Percentiles rank a stretch among this genome's conserved stretches.
Conservation (phyloP, 2,797 vertebrate genomes). For the Platalea minor region DNA sequence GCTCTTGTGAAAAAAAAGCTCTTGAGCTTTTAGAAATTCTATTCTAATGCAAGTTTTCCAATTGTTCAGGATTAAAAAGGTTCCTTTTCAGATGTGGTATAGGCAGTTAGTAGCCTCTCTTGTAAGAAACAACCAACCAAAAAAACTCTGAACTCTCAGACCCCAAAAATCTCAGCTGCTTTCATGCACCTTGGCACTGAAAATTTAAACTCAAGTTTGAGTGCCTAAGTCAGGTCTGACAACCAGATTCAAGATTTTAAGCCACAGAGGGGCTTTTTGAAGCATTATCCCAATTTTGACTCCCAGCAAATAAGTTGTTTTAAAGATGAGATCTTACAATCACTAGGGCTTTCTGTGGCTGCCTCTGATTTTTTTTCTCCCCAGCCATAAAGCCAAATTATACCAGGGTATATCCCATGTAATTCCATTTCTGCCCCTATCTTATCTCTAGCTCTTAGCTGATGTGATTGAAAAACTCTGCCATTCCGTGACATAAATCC, state of each 20-base stretch:
- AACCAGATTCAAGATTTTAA: background rate
- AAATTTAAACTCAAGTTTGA: background rate
- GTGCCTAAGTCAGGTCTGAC: background rate
- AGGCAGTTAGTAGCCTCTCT: background rate
- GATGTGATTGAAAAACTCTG: conserved; percentile 51
- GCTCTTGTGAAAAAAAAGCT: background rate
- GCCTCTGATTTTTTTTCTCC: background rate
- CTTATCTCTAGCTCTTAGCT: conserved; percentile 40
- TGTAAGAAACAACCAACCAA: background rate
- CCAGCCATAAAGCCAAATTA: conserved; percentile 1
- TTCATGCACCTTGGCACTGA: background rate
- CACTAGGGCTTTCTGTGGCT: background rate
- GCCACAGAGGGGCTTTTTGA: background rate
- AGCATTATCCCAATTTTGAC: background rate
- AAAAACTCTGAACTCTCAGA: background rate
- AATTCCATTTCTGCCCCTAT: conserved; percentile 36
- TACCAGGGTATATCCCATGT: conserved; percentile 13
- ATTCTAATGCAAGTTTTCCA: background rate
- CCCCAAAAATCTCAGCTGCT: background rate
- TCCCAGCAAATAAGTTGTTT: conserved; percentile 1
- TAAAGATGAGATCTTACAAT: background rate
- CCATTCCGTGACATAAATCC: conserved; percentile 22
- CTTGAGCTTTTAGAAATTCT: background rate
- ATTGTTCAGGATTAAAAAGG: background rate
- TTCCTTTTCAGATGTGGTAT: background rate